phyloP scores from a whole-genome alignment of 2,888 invertebrate genomes.

The Leucophenga maculata region DNA sequence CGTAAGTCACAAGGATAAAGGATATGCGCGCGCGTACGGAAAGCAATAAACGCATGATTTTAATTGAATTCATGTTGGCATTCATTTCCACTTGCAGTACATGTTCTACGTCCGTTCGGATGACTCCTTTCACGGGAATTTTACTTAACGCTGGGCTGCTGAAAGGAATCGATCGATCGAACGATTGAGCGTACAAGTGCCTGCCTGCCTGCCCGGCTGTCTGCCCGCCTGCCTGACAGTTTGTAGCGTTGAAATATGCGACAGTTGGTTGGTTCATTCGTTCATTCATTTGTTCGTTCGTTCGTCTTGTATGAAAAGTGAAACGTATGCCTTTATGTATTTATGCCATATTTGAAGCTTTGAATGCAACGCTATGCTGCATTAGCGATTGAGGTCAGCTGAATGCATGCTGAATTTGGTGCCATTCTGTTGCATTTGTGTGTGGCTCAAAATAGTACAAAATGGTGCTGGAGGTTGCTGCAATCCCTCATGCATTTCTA shows the following conservation, averaged over 20 bases:
- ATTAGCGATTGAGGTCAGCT: constrained; percentile 12
- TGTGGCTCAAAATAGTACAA: not conserved
- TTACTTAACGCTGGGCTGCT: no score
- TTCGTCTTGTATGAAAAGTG: not conserved
- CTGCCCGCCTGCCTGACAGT: no score
- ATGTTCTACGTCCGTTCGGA: no score
- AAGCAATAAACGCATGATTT: constrained; percentile 47
- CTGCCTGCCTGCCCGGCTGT: no score
- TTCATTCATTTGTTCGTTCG: no score
- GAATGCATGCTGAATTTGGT: not conserved
- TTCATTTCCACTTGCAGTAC: constrained; percentile 26
- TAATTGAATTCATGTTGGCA: constrained; percentile 47
- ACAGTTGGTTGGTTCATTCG: no score
- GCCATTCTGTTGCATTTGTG: not conserved
- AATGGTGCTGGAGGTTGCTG: not conserved
- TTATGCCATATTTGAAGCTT: not conserved
- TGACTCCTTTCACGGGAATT: no score
- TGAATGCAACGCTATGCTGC: not conserved
- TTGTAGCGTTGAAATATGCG: no score
- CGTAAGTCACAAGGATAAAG: not conserved
- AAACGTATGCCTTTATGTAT: constrained; percentile 5
- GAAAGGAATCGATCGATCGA: no score
- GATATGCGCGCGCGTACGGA: constrained; percentile 24
- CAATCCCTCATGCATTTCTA: not conserved
- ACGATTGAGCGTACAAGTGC: no score